Percentiles rank a stretch among this genome's conserved stretches.
phyloP scores from a whole-genome alignment of 1,140 invertebrate genomes.

The Tetranychus urticae region DNA sequence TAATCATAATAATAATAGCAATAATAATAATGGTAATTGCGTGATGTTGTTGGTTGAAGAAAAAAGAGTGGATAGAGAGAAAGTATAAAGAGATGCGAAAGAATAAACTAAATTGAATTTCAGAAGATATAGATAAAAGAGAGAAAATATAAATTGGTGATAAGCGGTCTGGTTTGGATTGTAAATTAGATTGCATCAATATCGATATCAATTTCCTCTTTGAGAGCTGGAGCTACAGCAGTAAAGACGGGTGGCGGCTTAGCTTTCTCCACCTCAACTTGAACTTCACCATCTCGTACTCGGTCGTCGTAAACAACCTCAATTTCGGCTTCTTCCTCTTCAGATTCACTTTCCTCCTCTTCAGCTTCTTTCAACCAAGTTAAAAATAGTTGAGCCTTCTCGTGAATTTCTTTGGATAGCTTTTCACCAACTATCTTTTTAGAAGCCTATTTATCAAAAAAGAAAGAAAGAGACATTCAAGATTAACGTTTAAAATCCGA shows the following conservation, averaged over 20 bases:
- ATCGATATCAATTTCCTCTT: constrained; percentile 37
- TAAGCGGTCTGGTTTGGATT: neutral
- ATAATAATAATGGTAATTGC: too few species aligned
- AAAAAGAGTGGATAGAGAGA: neutral
- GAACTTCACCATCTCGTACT: constrained; percentile 6
- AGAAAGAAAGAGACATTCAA: neutral
- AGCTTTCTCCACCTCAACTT: constrained; percentile 1
- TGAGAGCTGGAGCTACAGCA: constrained; percentile 8
- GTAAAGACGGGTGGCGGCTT: constrained; percentile 12
- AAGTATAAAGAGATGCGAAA: neutral
- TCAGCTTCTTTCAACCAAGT: constrained; percentile 93
- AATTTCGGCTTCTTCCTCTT: constrained; percentile 39
- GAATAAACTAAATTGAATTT: neutral
- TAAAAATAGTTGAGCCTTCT: constrained; percentile 72
- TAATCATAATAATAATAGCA: too few species aligned
- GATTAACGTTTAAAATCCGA: neutral
- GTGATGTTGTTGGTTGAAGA: neutral
- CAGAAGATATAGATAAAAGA: neutral
- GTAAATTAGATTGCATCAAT: constrained; percentile 42
- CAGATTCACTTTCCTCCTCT: constrained; percentile 44
- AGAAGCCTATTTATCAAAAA: constrained; percentile 22
- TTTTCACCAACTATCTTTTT: constrained; percentile 85
- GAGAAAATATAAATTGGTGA: neutral
- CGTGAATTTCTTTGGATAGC: constrained; percentile 69
- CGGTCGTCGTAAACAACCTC: constrained; percentile 20